Percentiles rank a stretch among this genome's conserved stretches.
Evolutionary conservation across 2,797 vertebrate species (phyloP).

Genomic region (Mormyrops boulengeri): DNA sequence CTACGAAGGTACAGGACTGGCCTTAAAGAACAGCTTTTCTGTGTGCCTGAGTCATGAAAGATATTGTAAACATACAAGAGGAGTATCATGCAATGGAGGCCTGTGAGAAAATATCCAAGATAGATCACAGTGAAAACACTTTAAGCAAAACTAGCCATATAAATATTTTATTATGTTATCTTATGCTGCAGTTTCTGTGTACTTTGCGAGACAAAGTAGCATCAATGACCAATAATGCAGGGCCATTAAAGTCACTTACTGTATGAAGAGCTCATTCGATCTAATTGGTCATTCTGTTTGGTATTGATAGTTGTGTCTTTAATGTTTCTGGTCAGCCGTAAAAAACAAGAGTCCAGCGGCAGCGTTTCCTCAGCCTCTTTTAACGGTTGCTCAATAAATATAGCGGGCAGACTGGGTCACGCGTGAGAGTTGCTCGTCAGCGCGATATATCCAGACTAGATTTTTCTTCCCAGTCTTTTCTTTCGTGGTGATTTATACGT

Average conservation of each 20-base stretch:
- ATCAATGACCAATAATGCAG: background rate
- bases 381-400: background rate
- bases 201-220: background rate
- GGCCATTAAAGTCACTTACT: conserved; percentile 9
- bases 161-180: conserved; percentile 4
- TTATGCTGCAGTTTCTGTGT: background rate
- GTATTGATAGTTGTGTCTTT: conserved; percentile 2
- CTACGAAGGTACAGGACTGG: conserved; percentile 74
- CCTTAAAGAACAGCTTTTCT: background rate
- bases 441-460: background rate
- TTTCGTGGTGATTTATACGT: background rate
- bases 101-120: background rate
- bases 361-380: background rate
- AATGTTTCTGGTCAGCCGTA: background rate
- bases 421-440: background rate
- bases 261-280: background rate
- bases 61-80: background rate
- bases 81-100: background rate
- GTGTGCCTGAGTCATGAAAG: background rate
- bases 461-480: background rate
- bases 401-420: background rate
- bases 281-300: background rate
- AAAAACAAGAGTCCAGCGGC: background rate
- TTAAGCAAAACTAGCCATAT: background rate
- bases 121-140: background rate